Evolutionary conservation across 2,113 vertebrate species (phyloP), one percentile per base, ranked within the genome.

Genomic region (Columba janthina): DNA sequence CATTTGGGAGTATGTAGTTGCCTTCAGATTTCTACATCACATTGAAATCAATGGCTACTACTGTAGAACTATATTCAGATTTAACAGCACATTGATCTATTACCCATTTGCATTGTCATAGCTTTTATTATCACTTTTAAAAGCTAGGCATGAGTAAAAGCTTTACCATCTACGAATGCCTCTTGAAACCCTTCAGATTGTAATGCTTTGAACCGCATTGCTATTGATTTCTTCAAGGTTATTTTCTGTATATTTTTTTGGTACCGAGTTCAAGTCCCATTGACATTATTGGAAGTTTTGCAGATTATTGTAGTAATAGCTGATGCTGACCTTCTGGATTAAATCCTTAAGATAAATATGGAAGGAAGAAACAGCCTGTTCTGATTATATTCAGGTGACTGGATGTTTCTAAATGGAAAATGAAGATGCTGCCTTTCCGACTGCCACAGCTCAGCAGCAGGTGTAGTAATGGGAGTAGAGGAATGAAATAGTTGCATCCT

Each of bases 231-330:
- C 60, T 57, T 89, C 24, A 46, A 5, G 42, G 20, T 73, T 2
- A 29, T 78, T 96, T 93, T 87, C 62, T 66, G 15, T 60, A 40
- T 61, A 5, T 89, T 93, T 95, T 85, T 36, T 51, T 89, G 36
- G 21, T 75, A 48, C 51, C 32, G 48, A 67, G 31, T 90, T 67
- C 56, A 32, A 14, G 64, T 64, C 53, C 16, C 17, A 21, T 7
- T 93, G 85, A 62, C 29, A 14, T 56, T 15, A 77, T 38, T 56
- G 32, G 29, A 83, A 71, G 31, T 84, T 92, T 81, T 80, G 48
- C 38, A 81, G 56, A 38, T 70, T 9, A 44, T 29, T 73, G n/a
- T 56, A 42, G 29, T 56, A 40, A 19, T 64, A 83, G 12, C 38
- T 60, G 36, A 61, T 74, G 48, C 4, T 90, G 60, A 42, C 58